Base-by-base conservation (phyloP, 2,888 invertebrate species). In the Axea sp. region DNA sequence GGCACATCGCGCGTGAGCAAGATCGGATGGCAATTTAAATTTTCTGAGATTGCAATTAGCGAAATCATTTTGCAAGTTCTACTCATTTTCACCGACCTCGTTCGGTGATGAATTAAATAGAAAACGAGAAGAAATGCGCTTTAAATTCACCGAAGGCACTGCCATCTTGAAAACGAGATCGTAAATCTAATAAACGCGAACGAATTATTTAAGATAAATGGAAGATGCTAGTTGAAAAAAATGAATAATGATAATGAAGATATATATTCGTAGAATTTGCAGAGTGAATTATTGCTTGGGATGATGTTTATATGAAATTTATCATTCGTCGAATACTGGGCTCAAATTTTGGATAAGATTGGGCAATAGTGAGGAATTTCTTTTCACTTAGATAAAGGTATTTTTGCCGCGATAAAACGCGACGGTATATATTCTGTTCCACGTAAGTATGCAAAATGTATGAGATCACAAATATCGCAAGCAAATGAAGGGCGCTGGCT, bases 1-100 rank as follows among this genome's bases (percentile, higher is more conserved):
- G n/a, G n/a, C n/a, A n/a, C n/a, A n/a, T n/a, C n/a, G n/a, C n/a
- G n/a, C n/a, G n/a, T n/a, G n/a, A n/a, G n/a, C n/a, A n/a, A 28
- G 26, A 73, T 73, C 62, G 64, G 69, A 60, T 71, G 53, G 37
- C 71, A 72, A 73, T 74, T 76, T 57, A 55, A 75, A 78, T 78
- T 74, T 47, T 8, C 51, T 14, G 60, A 55, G 76, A 72, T 73
- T 72, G 57, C 76, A 78, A 78, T 78, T 77, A 77, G 69, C 39
- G 37, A 64, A 64, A 65, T 69, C 69, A 41, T 74, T 59, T 31
- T 43, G 43, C 64, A 53, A 57, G 57, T 64, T 31, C 43, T 6
- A 30, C 64, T 64, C 64, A 65, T 69, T 74, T 74, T 26, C 53
- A 17, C 39, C 35, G 69, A 68, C 73, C 68, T 64, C 64, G 59